These are phyloP conservation scores for Siphamia tubifer DNA, from an alignment of 2,113 vertebrate species.

Conservation along the genomic window DNA sequence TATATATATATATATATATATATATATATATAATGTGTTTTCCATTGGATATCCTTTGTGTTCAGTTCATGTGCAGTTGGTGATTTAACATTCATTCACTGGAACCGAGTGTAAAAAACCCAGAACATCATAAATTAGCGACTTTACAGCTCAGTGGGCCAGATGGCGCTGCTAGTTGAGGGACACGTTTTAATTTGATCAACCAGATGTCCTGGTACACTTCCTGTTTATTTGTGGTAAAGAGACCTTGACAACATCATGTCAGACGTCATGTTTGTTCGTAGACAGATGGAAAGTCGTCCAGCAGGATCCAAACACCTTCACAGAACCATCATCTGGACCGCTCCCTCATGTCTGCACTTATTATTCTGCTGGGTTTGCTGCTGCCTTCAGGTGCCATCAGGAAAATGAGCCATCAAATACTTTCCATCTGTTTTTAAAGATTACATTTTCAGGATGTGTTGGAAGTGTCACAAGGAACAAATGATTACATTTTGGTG, in stretches of 20 bases:
- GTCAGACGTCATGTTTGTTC: constrained; percentile 4
- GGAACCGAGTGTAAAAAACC: neutral
- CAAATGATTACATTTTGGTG: no score
- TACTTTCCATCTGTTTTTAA: no score
- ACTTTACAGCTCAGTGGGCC: constrained; percentile 37
- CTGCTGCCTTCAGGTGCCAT: no score
- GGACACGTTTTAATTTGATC: constrained; percentile 60
- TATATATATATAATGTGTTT: no score
- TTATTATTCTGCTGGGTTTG: no score
- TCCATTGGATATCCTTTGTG: no score
- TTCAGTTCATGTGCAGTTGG: constrained; percentile 35
- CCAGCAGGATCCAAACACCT: neutral
- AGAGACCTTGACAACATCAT: constrained; percentile 32
- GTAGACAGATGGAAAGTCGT: constrained; percentile 11
- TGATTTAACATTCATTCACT: constrained; percentile 15
- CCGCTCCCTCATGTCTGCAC: no score
- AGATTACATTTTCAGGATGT: no score
- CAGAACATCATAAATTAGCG: constrained; percentile 28
- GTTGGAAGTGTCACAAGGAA: no score
- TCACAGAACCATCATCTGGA: neutral
- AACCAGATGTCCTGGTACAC: constrained; percentile 51
- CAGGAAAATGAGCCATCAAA: no score
- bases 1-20: no score
- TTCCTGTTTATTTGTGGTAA: constrained; percentile 32
- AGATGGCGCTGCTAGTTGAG: constrained; percentile 50